Evolutionary conservation across 64 coral and sea anemone species (phyloP).

Genomic region (Montipora efflorescens): DNA sequence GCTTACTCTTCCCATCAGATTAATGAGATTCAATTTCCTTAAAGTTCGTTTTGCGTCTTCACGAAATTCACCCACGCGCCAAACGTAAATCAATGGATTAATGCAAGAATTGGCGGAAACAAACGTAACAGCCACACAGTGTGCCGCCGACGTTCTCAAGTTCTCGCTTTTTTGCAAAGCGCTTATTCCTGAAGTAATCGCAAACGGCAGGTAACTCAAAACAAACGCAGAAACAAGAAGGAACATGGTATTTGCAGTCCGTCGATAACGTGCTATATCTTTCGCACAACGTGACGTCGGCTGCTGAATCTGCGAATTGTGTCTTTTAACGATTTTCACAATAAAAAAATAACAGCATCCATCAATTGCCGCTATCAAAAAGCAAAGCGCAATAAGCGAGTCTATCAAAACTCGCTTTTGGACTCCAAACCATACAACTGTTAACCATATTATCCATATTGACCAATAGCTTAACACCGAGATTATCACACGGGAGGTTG

Average conservation of each 20-base stretch:
- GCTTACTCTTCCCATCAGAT: not conserved
- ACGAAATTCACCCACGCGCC: constrained; percentile 10
- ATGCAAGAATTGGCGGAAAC: not conserved
- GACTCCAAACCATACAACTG: constrained; percentile 17
- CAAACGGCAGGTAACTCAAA: constrained; percentile 10
- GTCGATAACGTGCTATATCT: not conserved
- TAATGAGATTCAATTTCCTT: not conserved
- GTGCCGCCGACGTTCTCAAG: constrained; percentile 2
- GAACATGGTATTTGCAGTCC: constrained; percentile 26
- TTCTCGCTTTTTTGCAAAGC: constrained; percentile 20
- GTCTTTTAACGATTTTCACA: constrained; percentile 27
- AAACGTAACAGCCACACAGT: constrained; percentile 8
- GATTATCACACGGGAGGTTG: constrained; percentile 38
- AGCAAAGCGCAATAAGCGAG: not conserved
- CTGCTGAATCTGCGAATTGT: not conserved
- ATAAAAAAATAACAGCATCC: not conserved
- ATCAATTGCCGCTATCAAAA: not conserved
- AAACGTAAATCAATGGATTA: constrained; percentile 35
- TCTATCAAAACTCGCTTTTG: not conserved
- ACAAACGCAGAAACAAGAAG: constrained; percentile 30
- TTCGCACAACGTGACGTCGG: not conserved
- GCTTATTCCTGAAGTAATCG: constrained; percentile 4
- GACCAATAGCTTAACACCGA: constrained; percentile 64
- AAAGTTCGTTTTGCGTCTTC: not conserved
- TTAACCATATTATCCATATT: constrained; percentile 18